Evolutionary conservation across 2,113 vertebrate species (phyloP).

Genomic region (Alectura lathami): DNA sequence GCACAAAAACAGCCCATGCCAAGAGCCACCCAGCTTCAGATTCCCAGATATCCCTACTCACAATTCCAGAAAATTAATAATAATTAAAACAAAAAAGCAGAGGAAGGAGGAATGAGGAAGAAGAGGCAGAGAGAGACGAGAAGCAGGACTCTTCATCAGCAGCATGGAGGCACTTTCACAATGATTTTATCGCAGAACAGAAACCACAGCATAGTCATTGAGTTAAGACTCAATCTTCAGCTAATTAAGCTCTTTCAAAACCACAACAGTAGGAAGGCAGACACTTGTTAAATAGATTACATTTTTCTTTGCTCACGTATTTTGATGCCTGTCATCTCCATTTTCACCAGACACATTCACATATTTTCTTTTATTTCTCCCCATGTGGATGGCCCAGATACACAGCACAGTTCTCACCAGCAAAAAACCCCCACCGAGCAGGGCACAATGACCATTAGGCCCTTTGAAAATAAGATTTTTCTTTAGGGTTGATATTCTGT

Average conservation of each 20-base stretch:
- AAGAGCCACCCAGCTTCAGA: constrained; percentile 6
- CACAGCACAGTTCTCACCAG: neutral
- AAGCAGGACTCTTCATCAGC: neutral
- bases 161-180: neutral
- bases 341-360: neutral
- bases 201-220: neutral
- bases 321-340: neutral
- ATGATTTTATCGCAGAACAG: neutral
- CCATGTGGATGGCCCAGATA: neutral
- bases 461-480: neutral
- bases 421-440: fast-evolving
- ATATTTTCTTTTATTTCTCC: neutral
- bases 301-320: constrained; percentile 5
- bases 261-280: constrained; percentile 10
- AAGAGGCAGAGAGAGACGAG: neutral
- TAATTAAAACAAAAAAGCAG: neutral
- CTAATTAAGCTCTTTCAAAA: constrained; percentile 40
- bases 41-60: neutral
- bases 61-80: neutral
- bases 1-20: neutral
- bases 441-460: neutral
- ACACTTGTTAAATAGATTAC: neutral
- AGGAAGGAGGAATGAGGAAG: neutral
- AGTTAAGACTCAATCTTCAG: neutral
- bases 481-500: neutral